Conservation (phyloP, 2,888 invertebrate genomes). For the Andrena hattorfiana region DNA sequence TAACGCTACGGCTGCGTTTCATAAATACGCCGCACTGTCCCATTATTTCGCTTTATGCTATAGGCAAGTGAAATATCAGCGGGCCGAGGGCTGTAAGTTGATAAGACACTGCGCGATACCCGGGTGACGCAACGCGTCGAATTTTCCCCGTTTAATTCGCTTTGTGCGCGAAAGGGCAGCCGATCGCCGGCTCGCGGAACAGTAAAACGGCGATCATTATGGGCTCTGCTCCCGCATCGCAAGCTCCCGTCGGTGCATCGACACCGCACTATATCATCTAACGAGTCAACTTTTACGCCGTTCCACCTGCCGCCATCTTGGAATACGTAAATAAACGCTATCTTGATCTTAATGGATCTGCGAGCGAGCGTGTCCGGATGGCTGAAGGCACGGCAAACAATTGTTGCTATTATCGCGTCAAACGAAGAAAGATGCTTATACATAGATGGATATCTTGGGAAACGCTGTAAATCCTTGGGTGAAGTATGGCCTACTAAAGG, state of each 20-base stretch:
- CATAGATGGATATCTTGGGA: conserved; percentile 32
- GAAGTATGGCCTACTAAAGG: conserved; percentile 18
- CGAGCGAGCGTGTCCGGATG: conserved; percentile 33
- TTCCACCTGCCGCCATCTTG: conserved; percentile 68
- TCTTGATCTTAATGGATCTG: conserved; percentile 67
- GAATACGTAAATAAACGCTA: conserved; percentile 68
- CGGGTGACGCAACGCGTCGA: conserved; percentile 15
- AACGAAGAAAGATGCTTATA: conserved; percentile 41
- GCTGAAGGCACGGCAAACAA: conserved; percentile 41
- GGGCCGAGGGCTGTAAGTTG: conserved; percentile 14
- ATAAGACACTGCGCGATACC: neutral
- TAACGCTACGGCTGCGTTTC: conserved; percentile 11
- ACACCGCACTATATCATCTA: conserved; percentile 63
- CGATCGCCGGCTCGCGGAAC: conserved; percentile 31
- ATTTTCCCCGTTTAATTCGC: conserved; percentile 35
- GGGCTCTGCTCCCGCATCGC: conserved; percentile 57
- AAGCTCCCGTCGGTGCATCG: conserved; percentile 50
- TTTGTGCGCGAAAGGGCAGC: conserved; percentile 41
- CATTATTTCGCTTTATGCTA: conserved; percentile 15
- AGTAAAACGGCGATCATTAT: conserved; percentile 63
- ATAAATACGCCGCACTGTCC: conserved; percentile 30
- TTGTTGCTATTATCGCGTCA: conserved; percentile 44
- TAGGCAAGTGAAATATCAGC: neutral
- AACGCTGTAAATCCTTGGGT: conserved; percentile 26
- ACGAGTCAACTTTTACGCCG: conserved; percentile 65